Evolutionary conservation across 2,888 invertebrate species (phyloP).

Genomic region (Erebia palarica): DNA sequence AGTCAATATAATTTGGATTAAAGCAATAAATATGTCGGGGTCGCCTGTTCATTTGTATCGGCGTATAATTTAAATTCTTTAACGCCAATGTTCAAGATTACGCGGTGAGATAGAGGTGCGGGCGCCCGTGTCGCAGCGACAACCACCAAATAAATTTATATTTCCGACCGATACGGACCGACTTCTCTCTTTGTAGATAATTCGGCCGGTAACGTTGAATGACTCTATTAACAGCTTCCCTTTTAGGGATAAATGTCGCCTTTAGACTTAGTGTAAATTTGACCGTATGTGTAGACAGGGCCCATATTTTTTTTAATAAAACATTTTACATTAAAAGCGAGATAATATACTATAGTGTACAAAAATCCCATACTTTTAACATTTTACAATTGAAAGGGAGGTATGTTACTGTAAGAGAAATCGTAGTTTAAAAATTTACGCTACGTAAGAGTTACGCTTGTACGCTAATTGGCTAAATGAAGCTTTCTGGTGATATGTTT

Average conservation of each 20-base stretch:
- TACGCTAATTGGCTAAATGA: too few relatives aligned
- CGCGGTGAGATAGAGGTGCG: conserved; percentile 76
- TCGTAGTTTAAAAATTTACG: too few relatives aligned
- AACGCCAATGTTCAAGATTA: conserved; percentile 83
- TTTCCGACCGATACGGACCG: conserved; percentile 76
- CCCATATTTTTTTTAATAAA: neutral
- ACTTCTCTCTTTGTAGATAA: conserved; percentile 81
- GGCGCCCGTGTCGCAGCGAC: conserved; percentile 78
- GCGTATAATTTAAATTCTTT: conserved; percentile 83
- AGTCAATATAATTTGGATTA: conserved; percentile 81
- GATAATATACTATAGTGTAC: too few relatives aligned
- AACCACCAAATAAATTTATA: conserved; percentile 82
- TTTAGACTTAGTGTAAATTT: conserved; percentile 61
- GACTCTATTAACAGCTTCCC: conserved; percentile 83
- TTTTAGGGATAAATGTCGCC: conserved; percentile 80
- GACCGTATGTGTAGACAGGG: conserved; percentile 61
- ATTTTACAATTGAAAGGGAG: too few relatives aligned
- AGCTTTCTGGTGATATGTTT: too few relatives aligned
- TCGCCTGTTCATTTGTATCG: conserved; percentile 81
- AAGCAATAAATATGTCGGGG: conserved; percentile 77
- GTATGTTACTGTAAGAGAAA: too few relatives aligned
- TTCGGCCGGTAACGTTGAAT: conserved; percentile 81
- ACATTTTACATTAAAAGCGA: too few relatives aligned
- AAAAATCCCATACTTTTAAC: too few relatives aligned
- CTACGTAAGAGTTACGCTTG: too few relatives aligned